A percentile compares a stretch with the other conserved stretches of the same genome.
phyloP scores from a whole-genome alignment of 2,113 vertebrate genomes.

The Eretmochelys imbricata region DNA sequence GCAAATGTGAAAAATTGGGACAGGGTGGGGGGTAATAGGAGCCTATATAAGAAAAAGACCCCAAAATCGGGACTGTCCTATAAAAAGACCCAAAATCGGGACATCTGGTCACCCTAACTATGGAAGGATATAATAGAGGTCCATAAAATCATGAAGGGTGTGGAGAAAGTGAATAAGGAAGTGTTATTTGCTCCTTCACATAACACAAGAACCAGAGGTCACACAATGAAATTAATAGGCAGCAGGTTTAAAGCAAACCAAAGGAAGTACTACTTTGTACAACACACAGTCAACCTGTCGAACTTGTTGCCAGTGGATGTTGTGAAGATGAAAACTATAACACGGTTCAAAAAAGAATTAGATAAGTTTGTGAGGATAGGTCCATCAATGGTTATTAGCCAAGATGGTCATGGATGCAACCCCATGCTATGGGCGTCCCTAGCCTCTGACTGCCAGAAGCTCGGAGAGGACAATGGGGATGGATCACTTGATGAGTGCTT shows the following conservation, averaged over 20 bases:
- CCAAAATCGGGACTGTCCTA: too few relatives aligned
- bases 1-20: too few relatives aligned
- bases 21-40: too few relatives aligned
- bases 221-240: background rate
- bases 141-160: too few relatives aligned
- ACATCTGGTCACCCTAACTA: too few relatives aligned
- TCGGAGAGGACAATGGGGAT: background rate
- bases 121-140: too few relatives aligned
- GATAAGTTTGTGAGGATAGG: background rate
- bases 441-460: background rate
- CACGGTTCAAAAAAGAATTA: background rate
- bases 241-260: background rate
- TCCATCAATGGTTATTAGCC: background rate
- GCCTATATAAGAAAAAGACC: too few relatives aligned
- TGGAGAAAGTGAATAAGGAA: background rate
- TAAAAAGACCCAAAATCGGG: too few relatives aligned
- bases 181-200: too few relatives aligned
- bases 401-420: background rate
- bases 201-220: background rate
- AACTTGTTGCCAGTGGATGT: background rate
- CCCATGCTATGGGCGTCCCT: background rate
- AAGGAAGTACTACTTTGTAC: background rate
- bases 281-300: background rate
- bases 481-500: background rate
- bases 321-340: background rate